Percentiles rank a stretch among this genome's conserved stretches.
These are phyloP conservation scores for Megaceryle maxima DNA, from an alignment of 2,113 vertebrate species.

Conservation along the genomic window DNA sequence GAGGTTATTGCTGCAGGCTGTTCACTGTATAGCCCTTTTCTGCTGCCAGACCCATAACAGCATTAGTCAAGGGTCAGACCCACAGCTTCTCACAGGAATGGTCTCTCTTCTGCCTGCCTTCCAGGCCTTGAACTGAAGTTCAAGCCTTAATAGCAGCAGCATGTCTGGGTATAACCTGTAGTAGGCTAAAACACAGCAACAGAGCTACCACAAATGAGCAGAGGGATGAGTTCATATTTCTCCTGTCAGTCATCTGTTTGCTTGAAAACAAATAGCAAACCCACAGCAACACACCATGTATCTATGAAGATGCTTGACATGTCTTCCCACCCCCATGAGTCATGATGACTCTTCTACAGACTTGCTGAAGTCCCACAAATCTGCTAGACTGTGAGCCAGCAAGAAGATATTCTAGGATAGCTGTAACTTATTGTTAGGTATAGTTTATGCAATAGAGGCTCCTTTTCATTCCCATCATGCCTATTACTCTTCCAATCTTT, in stretches of 20 bases:
- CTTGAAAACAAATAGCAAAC: constrained; percentile 23
- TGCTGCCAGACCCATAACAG: not conserved
- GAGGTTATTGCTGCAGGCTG: accelerated
- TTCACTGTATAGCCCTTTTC: not conserved
- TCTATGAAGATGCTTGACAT: not conserved
- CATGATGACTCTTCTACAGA: not conserved
- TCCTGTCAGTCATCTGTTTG: constrained; percentile 27
- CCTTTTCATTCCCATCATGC: not conserved
- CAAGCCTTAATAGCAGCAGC: not conserved
- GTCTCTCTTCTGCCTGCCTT: not conserved
- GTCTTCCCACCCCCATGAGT: not conserved
- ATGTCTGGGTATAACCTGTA: not conserved
- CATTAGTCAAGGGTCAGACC: not conserved
- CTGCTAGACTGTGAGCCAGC: not conserved
- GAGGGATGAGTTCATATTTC: constrained; percentile 13
- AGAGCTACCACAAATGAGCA: constrained; percentile 40
- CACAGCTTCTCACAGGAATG: accelerated
- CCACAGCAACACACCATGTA: not conserved
- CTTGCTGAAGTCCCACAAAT: not conserved
- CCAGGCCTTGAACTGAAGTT: not conserved
- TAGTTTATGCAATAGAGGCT: not conserved
- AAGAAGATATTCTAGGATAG: not conserved
- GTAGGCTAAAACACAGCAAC: not conserved
- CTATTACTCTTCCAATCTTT: not conserved
- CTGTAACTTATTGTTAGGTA: not conserved